Evolutionary conservation across 1,140 invertebrate genomes (phyloP).

Genomic region (Pomacea maculata): DNA sequence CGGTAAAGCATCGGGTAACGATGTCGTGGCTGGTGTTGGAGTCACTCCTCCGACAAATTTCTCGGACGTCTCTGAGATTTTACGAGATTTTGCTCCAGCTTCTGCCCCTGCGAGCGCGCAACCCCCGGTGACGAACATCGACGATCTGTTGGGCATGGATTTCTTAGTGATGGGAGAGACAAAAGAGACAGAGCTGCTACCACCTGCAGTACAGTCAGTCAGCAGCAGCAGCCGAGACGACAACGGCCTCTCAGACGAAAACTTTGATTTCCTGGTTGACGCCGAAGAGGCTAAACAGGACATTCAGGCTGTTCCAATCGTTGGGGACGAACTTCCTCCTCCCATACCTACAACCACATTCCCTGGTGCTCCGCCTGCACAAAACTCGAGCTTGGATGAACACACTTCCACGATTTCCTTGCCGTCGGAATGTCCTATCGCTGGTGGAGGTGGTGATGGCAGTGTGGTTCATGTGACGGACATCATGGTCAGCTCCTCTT

Average conservation of each 20-base stretch:
- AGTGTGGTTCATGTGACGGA: conserved; percentile 8
- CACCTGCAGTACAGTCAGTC: not conserved
- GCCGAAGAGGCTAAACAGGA: not conserved
- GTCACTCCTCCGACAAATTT: conserved; percentile 27
- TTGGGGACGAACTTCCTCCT: not conserved
- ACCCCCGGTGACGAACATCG: conserved; percentile 29
- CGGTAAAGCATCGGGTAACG: not conserved
- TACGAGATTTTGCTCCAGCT: not conserved
- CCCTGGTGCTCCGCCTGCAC: not conserved
- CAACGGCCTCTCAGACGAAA: not conserved
- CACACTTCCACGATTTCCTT: not conserved
- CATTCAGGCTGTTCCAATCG: not conserved
- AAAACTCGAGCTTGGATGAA: not conserved
- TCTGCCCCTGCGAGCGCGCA: not conserved
- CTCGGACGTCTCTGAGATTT: conserved; percentile 9
- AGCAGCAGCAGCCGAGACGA: not conserved
- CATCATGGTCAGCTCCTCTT: conserved; percentile 11
- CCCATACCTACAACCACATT: not conserved
- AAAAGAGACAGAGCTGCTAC: too few species aligned
- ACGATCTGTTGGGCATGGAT: conserved; percentile 23
- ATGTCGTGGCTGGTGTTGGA: not conserved
- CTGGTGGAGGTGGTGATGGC: not conserved
- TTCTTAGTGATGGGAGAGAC: not conserved
- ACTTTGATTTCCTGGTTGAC: conserved; percentile 5
- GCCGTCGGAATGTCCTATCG: conserved; percentile 2